Percentiles rank a stretch among this genome's conserved stretches.
These are phyloP conservation scores for Phenganax stokvisi DNA, from an alignment of 92 coral and sea anemone species.

Conservation along the genomic window DNA sequence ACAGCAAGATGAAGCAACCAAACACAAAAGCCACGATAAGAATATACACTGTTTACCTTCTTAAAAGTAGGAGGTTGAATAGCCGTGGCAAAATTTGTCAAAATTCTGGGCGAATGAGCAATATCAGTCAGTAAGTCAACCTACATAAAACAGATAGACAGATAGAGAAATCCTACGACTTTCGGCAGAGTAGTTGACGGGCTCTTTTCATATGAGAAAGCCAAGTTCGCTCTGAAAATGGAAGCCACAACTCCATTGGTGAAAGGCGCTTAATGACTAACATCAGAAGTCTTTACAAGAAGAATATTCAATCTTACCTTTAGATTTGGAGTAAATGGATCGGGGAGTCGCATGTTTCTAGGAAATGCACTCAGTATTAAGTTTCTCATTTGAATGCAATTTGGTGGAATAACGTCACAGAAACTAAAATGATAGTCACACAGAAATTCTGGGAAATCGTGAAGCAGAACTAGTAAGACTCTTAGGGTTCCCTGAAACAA, in stretches of 20 bases:
- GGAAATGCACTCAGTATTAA: constrained; percentile 96
- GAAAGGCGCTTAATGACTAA: no score
- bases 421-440: constrained; percentile 99
- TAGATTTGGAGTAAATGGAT: constrained; percentile 95
- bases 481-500: constrained; percentile 86
- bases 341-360: constrained; percentile 96
- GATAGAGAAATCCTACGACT: neutral
- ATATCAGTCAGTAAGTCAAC: constrained; percentile 95
- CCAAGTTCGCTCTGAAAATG: no score
- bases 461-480: constrained; percentile 86
- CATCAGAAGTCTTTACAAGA: no score
- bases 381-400: constrained; percentile 98
- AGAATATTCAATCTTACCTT: constrained; percentile 53
- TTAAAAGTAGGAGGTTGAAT: constrained; percentile 93
- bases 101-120: constrained; percentile 93
- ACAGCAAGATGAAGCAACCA: neutral
- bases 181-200: neutral
- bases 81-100: constrained; percentile 86
- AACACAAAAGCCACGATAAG: neutral
- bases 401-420: constrained; percentile 99
- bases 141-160: constrained; percentile 33
- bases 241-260: no score
- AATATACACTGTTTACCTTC: constrained; percentile 53
- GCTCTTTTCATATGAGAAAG: no score
- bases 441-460: constrained; percentile 99